Base-by-base conservation (phyloP, 2,113 vertebrate species). In the Pollachius pollachius region DNA sequence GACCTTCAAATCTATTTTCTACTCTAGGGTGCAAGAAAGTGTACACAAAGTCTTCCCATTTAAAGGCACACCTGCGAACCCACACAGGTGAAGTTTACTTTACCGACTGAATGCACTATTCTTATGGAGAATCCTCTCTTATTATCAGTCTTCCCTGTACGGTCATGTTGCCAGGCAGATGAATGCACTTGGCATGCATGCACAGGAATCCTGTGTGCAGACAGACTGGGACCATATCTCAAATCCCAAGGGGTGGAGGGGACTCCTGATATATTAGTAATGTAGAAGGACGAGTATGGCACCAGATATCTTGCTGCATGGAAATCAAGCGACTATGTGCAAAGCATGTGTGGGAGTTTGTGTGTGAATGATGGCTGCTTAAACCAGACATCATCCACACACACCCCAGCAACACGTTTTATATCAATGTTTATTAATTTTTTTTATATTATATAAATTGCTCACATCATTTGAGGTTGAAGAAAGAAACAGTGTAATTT, bases 31-130 rank as follows among this genome's bases (percentile, higher is more conserved):
- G 97, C 89, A 95, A 94, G 62, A 99, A 98, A 90, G 97, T 99
- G 59, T 99, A 99, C 92, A 99, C 97, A 73, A 99, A 99, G 91
- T 98, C 96, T 23, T 99, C 97, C 79, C 97, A 99, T 89, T 90
- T 99, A 85, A 99, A 99, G 92, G 97, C 96, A 16, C 97, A 99
- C 90, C 92, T 97, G 83, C 94, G 97, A 84, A 98, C 96, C 84
- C 96, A 98, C 85, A 99, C 97, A 73, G 97, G 97, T 98, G 95
- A 89, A 92, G 88, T 77, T 76, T 87, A 78, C 16, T 23, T 75
- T 80, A 66, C 80, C 85, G 68, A 65, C 60, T 17, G 18, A 25
- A 61, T 74, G 70, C 41, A 58, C 23, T 57, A 11, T 52, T 57
- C 15, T 70, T 52, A 6, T 52, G 1, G 54, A 27, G 67, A 58